Evolutionary conservation across 2,113 vertebrate species (phyloP).

Genomic region (Menidia beryllina): DNA sequence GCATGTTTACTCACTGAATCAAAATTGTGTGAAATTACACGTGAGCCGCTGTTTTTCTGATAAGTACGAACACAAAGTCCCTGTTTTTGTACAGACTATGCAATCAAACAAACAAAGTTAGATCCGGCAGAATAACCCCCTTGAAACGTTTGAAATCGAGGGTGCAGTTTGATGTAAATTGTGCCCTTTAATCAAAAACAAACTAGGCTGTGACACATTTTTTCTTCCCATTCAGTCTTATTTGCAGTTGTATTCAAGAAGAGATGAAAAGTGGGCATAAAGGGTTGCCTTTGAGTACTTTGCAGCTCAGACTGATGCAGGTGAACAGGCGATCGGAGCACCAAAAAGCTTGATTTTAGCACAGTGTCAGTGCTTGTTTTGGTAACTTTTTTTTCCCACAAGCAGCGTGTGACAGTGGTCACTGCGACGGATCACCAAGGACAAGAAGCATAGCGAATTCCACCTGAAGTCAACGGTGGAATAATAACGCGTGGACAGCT

Average conservation of each 20-base stretch:
- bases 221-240: not conserved
- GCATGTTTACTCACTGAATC: conserved; percentile 8
- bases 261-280: conserved; percentile 36
- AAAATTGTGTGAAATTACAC: conserved; percentile 14
- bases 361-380: conserved; percentile 34
- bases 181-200: conserved; percentile 33
- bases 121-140: not conserved
- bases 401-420: conserved; percentile 7
- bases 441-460: conserved; percentile 31
- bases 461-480: conserved; percentile 34
- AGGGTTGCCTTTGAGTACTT: conserved; percentile 29
- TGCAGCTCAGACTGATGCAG: conserved; percentile 27
- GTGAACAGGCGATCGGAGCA: conserved; percentile 29
- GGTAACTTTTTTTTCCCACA: conserved; percentile 63
- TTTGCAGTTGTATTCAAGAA: conserved; percentile 14
- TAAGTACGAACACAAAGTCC: conserved; percentile 1
- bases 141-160: not conserved
- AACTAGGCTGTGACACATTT: not conserved
- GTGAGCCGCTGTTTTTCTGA: conserved; percentile 11
- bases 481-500: conserved; percentile 32
- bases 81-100: not conserved
- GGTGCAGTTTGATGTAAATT: not conserved
- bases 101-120: not conserved
- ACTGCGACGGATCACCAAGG: conserved; percentile 43
- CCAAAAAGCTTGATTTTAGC: conserved; percentile 16